phyloP scores from a whole-genome alignment of 2,113 vertebrate species.

The Leuciscus idus region DNA sequence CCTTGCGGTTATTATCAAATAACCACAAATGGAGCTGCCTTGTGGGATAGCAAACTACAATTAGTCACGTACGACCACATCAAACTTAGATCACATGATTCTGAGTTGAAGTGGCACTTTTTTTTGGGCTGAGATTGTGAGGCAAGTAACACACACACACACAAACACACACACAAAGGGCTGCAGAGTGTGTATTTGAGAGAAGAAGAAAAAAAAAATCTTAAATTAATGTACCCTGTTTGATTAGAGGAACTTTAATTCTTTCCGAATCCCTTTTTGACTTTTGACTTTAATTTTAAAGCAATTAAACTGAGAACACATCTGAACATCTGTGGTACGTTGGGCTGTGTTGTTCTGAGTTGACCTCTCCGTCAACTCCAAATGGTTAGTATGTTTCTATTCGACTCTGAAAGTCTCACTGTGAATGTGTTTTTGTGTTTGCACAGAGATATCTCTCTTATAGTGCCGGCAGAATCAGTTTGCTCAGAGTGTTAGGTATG shows the following conservation, averaged over 20 bases:
- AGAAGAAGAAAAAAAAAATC: neutral
- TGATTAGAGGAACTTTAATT: neutral
- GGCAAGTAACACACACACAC: neutral
- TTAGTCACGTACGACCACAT: conserved; percentile 30
- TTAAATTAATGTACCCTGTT: neutral
- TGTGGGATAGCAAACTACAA: conserved; percentile 3
- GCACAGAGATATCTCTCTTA: neutral
- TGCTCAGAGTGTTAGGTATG: neutral
- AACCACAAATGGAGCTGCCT: conserved; percentile 4
- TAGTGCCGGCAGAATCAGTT: neutral
- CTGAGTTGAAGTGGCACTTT: neutral
- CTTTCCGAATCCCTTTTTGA: neutral
- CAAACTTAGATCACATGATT: conserved; percentile 1
- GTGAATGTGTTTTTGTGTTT: neutral
- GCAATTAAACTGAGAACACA: neutral
- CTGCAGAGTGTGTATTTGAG: neutral
- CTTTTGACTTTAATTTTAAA: neutral
- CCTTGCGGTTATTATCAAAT: conserved; percentile 28
- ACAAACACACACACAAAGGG: neutral
- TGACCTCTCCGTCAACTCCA: neutral
- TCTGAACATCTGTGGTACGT: neutral
- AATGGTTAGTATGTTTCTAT: neutral
- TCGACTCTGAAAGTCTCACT: neutral
- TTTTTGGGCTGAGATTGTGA: neutral
- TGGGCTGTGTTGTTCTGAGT: neutral